These are phyloP conservation scores for Carpatolechia fugitivella DNA, from an alignment of 2,888 invertebrate genomes.

Conservation along the genomic window DNA sequence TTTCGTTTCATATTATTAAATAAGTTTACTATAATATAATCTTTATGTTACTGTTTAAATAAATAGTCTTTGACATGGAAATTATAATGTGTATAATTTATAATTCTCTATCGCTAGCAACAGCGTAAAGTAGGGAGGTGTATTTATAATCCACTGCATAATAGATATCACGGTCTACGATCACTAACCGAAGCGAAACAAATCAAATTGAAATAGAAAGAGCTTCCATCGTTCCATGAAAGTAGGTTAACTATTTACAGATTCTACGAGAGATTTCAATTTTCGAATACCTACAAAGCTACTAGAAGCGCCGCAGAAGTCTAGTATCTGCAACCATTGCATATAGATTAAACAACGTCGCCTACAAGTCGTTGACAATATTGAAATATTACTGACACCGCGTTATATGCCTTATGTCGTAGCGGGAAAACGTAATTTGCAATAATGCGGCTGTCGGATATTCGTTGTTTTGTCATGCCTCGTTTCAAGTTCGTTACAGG, in stretches of 20 bases:
- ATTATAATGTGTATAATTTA: background rate
- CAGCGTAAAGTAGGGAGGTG: background rate
- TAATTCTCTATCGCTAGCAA: background rate
- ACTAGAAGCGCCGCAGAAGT: slow-evolving; percentile 29
- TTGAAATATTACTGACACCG: slow-evolving; percentile 12
- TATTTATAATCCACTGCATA: background rate
- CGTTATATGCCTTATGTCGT: slow-evolving; percentile 19
- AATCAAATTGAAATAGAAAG: background rate
- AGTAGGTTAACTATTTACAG: slow-evolving; percentile 8
- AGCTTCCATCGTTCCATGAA: background rate
- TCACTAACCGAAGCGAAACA: background rate
- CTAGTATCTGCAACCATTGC: slow-evolving; percentile 23
- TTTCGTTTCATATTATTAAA: no score
- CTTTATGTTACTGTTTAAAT: background rate
- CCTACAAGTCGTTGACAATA: slow-evolving; percentile 20
- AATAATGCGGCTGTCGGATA: background rate
- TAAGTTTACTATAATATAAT: no score
- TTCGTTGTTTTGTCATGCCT: slow-evolving; percentile 1
- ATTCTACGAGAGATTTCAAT: background rate
- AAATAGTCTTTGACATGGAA: background rate
- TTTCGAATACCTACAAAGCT: slow-evolving; percentile 25
- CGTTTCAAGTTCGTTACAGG: slow-evolving; percentile 10
- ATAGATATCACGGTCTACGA: background rate
- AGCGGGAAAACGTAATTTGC: slow-evolving; percentile 21
- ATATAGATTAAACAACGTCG: slow-evolving; percentile 20